Evolutionary conservation across 2,113 vertebrate species (phyloP).

Genomic region (Tautogolabrus adspersus): DNA sequence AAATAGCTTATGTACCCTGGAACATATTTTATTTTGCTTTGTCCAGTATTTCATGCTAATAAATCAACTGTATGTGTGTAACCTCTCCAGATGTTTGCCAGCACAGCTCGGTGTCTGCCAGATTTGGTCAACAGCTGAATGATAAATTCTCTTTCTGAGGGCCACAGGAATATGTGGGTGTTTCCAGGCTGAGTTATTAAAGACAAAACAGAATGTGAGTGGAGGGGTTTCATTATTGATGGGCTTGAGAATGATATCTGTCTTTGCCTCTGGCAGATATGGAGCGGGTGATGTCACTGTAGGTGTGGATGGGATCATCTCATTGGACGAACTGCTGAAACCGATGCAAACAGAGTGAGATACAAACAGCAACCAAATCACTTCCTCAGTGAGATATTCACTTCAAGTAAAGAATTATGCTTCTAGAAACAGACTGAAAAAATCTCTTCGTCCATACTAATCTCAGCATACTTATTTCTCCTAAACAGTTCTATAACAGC

Average conservation of each 20-base stretch:
- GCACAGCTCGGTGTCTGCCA: constrained; percentile 55
- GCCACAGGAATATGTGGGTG: constrained; percentile 65
- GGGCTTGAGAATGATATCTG: constrained; percentile 67
- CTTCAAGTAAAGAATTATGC: constrained; percentile 45
- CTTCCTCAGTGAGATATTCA: constrained; percentile 44
- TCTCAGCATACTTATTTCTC: constrained; percentile 43
- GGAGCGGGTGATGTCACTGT: constrained; percentile 64
- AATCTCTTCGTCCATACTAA: constrained; percentile 51
- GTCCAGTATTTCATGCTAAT: constrained; percentile 77
- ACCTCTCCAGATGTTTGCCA: constrained; percentile 55
- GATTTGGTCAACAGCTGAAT: constrained; percentile 74
- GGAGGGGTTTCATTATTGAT: constrained; percentile 67
- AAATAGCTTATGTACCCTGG: constrained; percentile 66
- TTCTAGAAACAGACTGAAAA: constrained; percentile 49
- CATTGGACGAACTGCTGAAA: constrained; percentile 48
- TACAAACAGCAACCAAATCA: constrained; percentile 16
- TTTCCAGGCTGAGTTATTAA: constrained; percentile 74
- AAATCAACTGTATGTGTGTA: constrained; percentile 73
- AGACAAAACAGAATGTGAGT: constrained; percentile 67
- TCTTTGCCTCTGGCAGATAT: constrained; percentile 52
- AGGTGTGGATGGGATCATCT: constrained; percentile 42
- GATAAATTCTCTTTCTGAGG: constrained; percentile 74
- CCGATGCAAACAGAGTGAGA: constrained; percentile 54
- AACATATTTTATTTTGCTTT: constrained; percentile 78
- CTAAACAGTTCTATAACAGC: constrained; percentile 40